phyloP scores from a whole-genome alignment of 2,888 invertebrate genomes.

The Deilephila porcellus region DNA sequence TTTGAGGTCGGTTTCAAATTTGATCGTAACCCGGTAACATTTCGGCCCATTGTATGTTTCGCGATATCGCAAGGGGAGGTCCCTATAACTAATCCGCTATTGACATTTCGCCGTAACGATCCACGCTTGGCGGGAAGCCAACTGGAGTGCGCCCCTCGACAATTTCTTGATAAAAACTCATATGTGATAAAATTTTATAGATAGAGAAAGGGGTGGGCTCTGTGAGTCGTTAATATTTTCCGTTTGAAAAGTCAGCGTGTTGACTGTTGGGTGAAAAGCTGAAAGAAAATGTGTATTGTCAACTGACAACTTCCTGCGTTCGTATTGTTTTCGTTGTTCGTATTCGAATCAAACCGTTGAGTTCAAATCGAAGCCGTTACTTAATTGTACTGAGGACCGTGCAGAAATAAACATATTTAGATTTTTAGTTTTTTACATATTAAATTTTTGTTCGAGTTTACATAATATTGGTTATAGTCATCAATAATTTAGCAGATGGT shows the following conservation, averaged over 20 bases:
- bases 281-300: no score
- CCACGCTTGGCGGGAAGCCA: slow-evolving; percentile 69
- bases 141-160: slow-evolving; percentile 33
- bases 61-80: slow-evolving; percentile 36
- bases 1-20: background rate
- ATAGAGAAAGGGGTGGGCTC: background rate
- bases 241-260: background rate
- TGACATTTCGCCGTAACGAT: slow-evolving; percentile 69
- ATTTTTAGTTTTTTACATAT: no score
- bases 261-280: background rate
- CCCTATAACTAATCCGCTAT: slow-evolving; percentile 55
- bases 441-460: no score
- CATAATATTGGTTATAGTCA: no score
- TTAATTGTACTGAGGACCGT: no score
- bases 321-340: no score
- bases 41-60: slow-evolving; percentile 43
- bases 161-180: slow-evolving; percentile 26
- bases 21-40: slow-evolving; percentile 32
- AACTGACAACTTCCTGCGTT: no score
- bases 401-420: no score
- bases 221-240: background rate
- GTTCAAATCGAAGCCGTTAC: no score
- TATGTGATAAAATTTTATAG: slow-evolving; percentile 27
- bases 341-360: no score
- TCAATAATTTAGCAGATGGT: no score